Evolutionary conservation across 2,888 invertebrate genomes (phyloP).

Genomic region (Leptothorax acervorum): DNA sequence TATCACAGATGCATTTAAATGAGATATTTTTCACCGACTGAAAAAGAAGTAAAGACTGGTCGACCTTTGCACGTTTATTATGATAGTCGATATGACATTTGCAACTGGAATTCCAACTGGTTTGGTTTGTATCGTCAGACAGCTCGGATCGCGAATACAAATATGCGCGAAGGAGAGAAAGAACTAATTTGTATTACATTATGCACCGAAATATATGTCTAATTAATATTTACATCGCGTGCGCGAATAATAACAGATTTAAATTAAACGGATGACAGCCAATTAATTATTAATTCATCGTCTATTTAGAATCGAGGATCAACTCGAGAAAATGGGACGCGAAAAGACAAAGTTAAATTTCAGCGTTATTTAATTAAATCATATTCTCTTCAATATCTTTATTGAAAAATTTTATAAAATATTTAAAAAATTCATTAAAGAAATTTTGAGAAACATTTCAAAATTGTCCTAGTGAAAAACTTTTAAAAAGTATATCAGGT

Average conservation of each 20-base stretch:
- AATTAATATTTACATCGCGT: neutral
- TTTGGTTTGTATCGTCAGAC: slow-evolving; percentile 31
- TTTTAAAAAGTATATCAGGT: neutral
- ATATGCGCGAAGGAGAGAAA: neutral
- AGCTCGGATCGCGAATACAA: neutral
- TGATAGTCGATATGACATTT: slow-evolving; percentile 42
- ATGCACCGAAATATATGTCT: neutral
- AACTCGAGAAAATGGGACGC: neutral
- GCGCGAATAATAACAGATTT: neutral
- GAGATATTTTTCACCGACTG: neutral
- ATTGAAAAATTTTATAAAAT: neutral
- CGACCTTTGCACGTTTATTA: slow-evolving; percentile 43
- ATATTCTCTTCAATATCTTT: neutral
- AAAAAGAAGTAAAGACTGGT: slow-evolving; percentile 31
- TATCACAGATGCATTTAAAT: slow-evolving; percentile 21
- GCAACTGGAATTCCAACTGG: slow-evolving; percentile 43
- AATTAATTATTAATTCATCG: slow-evolving; percentile 1
- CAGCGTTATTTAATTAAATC: neutral
- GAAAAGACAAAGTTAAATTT: neutral
- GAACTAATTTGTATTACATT: slow-evolving; percentile 6
- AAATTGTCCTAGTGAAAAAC: neutral
- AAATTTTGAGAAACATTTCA: neutral
- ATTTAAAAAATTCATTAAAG: neutral
- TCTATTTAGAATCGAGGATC: neutral
- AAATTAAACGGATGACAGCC: neutral